Evolutionary conservation across 1,140 invertebrate genomes (phyloP).

Genomic region (Psix sp.): DNA sequence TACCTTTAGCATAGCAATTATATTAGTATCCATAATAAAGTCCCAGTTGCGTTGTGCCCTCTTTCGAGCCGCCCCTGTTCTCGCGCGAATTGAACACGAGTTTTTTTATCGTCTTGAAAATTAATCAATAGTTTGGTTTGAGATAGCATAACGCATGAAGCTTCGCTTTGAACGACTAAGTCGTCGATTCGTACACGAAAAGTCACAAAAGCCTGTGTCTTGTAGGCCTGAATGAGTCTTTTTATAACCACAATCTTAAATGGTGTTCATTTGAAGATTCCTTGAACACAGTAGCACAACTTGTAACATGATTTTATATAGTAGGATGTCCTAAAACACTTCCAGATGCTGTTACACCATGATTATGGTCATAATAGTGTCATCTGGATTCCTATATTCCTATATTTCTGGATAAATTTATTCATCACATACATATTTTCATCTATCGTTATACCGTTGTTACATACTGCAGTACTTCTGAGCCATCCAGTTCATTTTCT

Average conservation of each 20-base stretch:
- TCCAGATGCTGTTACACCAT: no score
- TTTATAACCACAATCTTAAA: conserved; percentile 10
- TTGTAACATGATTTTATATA: no score
- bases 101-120: conserved; percentile 22
- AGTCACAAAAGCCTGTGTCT: conserved; percentile 7
- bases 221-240: conserved; percentile 40
- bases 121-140: conserved; percentile 13
- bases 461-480: conserved; percentile 72
- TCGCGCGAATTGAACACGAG: conserved; percentile 48
- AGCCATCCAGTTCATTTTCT: conserved; percentile 47
- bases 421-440: background rate
- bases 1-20: conserved; percentile 42
- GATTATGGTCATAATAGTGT: no score
- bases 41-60: conserved; percentile 33
- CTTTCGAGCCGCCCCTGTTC: conserved; percentile 49
- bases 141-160: conserved; percentile 21
- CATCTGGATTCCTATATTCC: no score
- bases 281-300: conserved; percentile 11
- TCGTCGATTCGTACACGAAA: conserved; percentile 20
- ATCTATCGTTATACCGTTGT: conserved; percentile 69
- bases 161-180: conserved; percentile 10
- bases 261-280: conserved; percentile 16
- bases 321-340: no score
- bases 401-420: no score
- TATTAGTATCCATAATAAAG: conserved; percentile 30